Evolutionary conservation across 1,140 invertebrate genomes (phyloP), one percentile per base, ranked within the genome.

Genomic region (Halotydeus destructor): DNA sequence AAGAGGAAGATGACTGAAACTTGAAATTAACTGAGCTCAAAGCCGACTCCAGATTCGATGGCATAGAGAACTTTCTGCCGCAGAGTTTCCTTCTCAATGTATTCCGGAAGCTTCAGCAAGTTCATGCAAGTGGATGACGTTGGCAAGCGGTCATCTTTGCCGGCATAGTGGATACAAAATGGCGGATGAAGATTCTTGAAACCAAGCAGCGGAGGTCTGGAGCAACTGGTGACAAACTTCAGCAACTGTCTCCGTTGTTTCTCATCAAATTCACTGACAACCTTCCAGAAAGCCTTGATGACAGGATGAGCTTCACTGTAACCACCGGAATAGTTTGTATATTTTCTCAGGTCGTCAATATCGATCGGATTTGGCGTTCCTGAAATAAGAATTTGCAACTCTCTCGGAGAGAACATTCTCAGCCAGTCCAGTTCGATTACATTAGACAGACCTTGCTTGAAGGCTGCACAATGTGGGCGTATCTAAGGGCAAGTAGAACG

Each of bases 71-170:
- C 65, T 61, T 91, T 93, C 42, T 78, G 74, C 45, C 69, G 70
- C 46, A 97, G 61, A 42, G 70, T 69, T 43, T 71, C 68, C 55
- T 81, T 74, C 43, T 77, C 75, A 31, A 69, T 68, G 56, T 88
- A 89, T 52, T 89, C 77, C 0, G 89, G 89, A 44, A 98, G 67
- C 61, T 96, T 96, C 12, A 98, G 62, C 31, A 97, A 69, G 68
- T 98, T 97, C 75, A 96, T 88, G 60, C 91, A 98, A 12, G 91
- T 97, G 57, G 82, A 88, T 5, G 89, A 81, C 25, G 85, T 86
- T 1, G 89, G 88, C 49, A 97, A 68, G 19, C 86, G 71, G 55
- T 91, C 79, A 28, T 75, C 74, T 34, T 50, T 50, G 12, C 84
- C 85, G 19, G 79, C 81, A 49, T 79, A 75, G 57, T 93, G 85